Conservation (phyloP, 2,888 invertebrate species). For the Ectropis crepuscularia region DNA sequence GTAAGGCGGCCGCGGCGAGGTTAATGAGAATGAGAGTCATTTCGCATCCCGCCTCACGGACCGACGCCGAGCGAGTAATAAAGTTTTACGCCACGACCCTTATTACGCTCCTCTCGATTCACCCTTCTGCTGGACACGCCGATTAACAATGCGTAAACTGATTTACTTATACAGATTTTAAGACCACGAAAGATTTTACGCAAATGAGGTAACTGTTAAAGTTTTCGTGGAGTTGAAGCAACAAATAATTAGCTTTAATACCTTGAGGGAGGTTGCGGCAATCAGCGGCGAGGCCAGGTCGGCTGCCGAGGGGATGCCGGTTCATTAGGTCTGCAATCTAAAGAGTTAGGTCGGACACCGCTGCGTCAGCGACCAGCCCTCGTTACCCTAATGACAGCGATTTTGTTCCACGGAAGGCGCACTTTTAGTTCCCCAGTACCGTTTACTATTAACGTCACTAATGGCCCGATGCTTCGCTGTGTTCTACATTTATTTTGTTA, state of each 20-base stretch:
- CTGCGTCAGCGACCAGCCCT: slow-evolving; percentile 76
- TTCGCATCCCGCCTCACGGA: slow-evolving; percentile 67
- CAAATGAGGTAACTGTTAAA: slow-evolving; percentile 42
- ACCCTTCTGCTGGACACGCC: slow-evolving; percentile 63
- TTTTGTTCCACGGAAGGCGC: slow-evolving; percentile 74
- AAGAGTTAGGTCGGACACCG: slow-evolving; percentile 71
- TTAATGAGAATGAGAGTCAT: slow-evolving; percentile 77
- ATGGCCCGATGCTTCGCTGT: slow-evolving; percentile 72
- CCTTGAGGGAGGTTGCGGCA: slow-evolving; percentile 53
- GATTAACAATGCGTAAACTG: slow-evolving; percentile 76
- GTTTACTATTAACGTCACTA: slow-evolving; percentile 76
- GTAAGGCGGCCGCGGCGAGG: slow-evolving; percentile 64
- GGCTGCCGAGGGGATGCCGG: slow-evolving; percentile 66
- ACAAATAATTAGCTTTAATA: slow-evolving; percentile 51
- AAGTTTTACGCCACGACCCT: slow-evolving; percentile 75
- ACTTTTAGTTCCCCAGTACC: slow-evolving; percentile 74
- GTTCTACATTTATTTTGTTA: slow-evolving; percentile 68
- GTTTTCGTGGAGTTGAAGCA: slow-evolving; percentile 27
- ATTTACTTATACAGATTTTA: slow-evolving; percentile 57
- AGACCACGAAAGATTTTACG: slow-evolving; percentile 26
- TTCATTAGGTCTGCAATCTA: slow-evolving; percentile 76
- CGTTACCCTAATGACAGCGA: slow-evolving; percentile 83
- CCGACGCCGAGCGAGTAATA: slow-evolving; percentile 69
- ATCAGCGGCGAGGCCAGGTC: slow-evolving; percentile 57
- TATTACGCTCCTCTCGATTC: slow-evolving; percentile 67